Evolutionary conservation across 2,797 vertebrate genomes (phyloP).

Genomic region (Phoebastria nigripes): DNA sequence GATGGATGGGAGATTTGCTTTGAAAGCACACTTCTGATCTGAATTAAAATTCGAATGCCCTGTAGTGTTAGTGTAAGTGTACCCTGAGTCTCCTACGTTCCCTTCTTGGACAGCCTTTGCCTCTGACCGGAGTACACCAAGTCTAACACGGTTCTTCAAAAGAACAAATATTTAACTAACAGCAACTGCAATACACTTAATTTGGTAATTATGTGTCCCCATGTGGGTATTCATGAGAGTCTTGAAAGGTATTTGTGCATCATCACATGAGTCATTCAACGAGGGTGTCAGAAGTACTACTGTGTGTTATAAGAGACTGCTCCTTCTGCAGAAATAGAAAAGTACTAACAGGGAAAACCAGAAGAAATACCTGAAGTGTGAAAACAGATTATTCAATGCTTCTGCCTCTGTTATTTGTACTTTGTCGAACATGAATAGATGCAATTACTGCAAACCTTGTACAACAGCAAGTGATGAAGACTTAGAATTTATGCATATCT

Average conservation of each 20-base stretch:
- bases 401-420: neutral
- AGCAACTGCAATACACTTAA: neutral
- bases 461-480: neutral
- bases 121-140: neutral
- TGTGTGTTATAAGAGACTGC: neutral
- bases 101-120: neutral
- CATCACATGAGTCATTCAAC: neutral
- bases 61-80: neutral
- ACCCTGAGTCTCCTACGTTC: accelerated
- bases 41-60: neutral
- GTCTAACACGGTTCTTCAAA: neutral
- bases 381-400: neutral
- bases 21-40: neutral
- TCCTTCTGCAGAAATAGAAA: neutral
- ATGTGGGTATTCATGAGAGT: neutral
- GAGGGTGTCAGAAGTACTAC: neutral
- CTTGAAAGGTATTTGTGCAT: neutral
- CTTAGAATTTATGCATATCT: neutral
- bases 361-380: neutral
- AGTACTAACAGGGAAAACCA: neutral
- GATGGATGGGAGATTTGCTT: neutral
- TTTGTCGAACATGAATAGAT: neutral
- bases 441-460: neutral
- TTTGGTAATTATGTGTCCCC: neutral
- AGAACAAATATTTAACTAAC: neutral